A percentile compares a stretch with the other conserved stretches of the same genome.
These are phyloP conservation scores for Trochalopteron elliotii DNA, from an alignment of 2,113 vertebrate genomes.

Conservation along the genomic window DNA sequence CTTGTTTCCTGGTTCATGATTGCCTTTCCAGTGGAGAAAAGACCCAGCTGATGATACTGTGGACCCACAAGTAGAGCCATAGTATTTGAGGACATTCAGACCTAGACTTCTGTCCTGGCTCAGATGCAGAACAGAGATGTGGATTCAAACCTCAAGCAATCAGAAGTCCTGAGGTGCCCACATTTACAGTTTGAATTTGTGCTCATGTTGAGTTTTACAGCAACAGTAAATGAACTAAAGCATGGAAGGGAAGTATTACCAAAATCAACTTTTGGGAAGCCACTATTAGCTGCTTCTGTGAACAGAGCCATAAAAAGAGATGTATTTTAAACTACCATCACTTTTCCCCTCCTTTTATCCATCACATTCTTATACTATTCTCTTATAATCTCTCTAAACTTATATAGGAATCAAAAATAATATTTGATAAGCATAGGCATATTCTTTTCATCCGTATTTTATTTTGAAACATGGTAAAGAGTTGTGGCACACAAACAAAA, in stretches of 20 bases:
- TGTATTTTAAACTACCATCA: neutral
- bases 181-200: neutral
- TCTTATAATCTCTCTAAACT: neutral
- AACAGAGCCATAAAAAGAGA: neutral
- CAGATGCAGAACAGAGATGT: neutral
- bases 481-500: neutral
- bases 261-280: neutral
- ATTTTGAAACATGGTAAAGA: neutral
- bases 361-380: neutral
- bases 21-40: neutral
- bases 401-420: neutral
- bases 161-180: neutral
- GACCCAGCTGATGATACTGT: neutral
- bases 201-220: neutral
- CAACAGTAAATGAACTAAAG: neutral
- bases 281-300: neutral
- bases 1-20: neutral
- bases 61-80: neutral
- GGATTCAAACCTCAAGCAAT: neutral
- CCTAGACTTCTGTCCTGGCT: neutral
- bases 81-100: neutral
- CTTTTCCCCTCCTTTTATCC: neutral
- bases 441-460: slow-evolving; percentile 17
- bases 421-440: neutral
- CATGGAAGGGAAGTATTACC: neutral